Base-by-base conservation (phyloP, 2,113 vertebrate genomes). In the Eleginops maclovinus region DNA sequence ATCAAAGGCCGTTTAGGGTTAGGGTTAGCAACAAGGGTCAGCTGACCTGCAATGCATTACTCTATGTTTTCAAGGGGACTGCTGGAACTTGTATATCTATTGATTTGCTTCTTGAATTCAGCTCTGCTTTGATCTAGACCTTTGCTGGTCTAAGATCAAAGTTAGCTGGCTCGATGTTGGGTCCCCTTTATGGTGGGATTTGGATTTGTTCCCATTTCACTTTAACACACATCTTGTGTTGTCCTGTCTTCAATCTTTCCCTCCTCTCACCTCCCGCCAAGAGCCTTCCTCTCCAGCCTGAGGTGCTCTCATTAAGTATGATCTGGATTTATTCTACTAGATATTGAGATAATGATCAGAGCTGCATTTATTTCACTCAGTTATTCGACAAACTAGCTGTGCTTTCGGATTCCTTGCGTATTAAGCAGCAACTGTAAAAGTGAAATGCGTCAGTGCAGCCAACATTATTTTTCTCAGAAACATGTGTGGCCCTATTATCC, bases 221-320 rank as follows among this genome's bases (percentile, higher is more conserved):
- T 11, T 10, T 62, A 55, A 78, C 36, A 13, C 55, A 43, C 44
- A 41, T 58, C 41, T 55, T 31, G 17, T 36, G 5, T 24, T 55
- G 7, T 43, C 51, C 19, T 53, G 46, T 68, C 16, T 43, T 31
- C 24, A 3, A 21, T 6, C 15, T 62, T 22, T 19, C 24, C 13
- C 46, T 40, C 10, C 10, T 40, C 63, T 26, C 22, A 22, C 47
- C n/a, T 10, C 36, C 56, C 55, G 53, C 41, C 58, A 61, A 40
- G 24, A 75, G 53, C 49, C 71, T 64, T 68, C 24, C 24, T 28
- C 67, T 65, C 17, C 54, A 43, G 36, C 61, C 65, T 14, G 12
- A 2, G 56, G 62, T 61, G 56, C 47, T 49, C 21, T 24, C 50
- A 54, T 60, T 3, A 61, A 71, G 51, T 60, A 50, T 59, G 44